phyloP scores from a whole-genome alignment of 2,113 vertebrate genomes.

The Abramis brama region DNA sequence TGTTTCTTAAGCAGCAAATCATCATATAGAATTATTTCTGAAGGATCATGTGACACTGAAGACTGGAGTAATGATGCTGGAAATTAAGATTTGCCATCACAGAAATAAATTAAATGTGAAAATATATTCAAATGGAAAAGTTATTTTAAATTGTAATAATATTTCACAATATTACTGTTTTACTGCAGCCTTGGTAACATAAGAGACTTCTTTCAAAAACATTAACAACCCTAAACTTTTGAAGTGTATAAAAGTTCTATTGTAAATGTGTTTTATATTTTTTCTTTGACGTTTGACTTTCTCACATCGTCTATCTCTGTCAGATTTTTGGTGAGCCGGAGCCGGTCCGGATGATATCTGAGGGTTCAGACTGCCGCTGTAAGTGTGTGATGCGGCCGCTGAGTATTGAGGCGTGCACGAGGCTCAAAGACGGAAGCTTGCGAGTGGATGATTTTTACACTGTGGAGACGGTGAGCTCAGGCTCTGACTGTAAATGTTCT shows the following conservation, averaged over 20 bases:
- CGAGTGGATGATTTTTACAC: constrained; percentile 93
- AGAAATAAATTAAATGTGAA: background rate
- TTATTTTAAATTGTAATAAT: background rate
- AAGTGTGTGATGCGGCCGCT: constrained; percentile 96
- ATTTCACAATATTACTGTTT: background rate
- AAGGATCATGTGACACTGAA: background rate
- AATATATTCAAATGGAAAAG: background rate
- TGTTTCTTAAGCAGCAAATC: background rate
- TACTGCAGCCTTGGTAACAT: background rate
- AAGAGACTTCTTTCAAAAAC: background rate
- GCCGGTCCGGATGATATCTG: constrained; percentile 92
- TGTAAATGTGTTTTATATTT: background rate
- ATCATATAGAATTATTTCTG: background rate
- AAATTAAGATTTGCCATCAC: background rate
- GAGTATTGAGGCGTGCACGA: constrained; percentile 87
- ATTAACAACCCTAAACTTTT: background rate
- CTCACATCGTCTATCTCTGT: background rate
- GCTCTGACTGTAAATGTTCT: constrained; percentile 91
- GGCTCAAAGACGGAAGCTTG: constrained; percentile 79
- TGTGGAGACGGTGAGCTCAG: constrained; percentile 94
- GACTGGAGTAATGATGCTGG: background rate
- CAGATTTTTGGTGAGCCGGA: constrained; percentile 87
- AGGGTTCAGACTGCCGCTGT: constrained; percentile 95
- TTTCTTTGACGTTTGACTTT: background rate
- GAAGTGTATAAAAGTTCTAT: background rate